Base-by-base conservation (phyloP, 1,140 invertebrate genomes). In the Sminthurinus signatus region DNA sequence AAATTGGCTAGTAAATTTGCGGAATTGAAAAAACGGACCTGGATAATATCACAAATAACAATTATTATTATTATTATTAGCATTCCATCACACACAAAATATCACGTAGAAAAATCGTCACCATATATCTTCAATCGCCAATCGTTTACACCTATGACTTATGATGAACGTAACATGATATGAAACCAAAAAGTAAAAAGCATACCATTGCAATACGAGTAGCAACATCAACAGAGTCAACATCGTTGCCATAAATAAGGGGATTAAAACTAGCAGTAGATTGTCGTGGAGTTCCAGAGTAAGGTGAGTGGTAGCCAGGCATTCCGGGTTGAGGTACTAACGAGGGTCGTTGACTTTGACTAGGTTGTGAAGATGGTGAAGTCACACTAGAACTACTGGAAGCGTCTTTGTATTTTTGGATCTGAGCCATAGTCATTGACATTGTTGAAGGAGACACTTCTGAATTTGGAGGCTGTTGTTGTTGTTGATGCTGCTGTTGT, bases 151-250 rank as follows among this genome's bases (percentile, higher is more conserved):
- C n/a, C n/a, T n/a, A n/a, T n/a, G n/a, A n/a, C n/a, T n/a, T n/a
- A n/a, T n/a, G n/a, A n/a, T n/a, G n/a, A n/a, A n/a, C n/a, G n/a
- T n/a, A n/a, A n/a, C n/a, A n/a, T n/a, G n/a, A n/a, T n/a, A n/a
- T n/a, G n/a, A n/a, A n/a, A n/a, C n/a, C n/a, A n/a, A n/a, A n/a
- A n/a, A n/a, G n/a, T n/a, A 36, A 15, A 27, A 50, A 23, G n/a
- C 60, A 28, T 75, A 93, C 95, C 95, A 99, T 98, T 27, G 96
- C 96, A 31, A 99, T 92, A 64, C 96, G 80, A 0, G 93, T 97
- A 2, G 96, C 96, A n/a, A 99, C 85, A 79, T 99, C 97, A 1
- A 99, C 94, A 0, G 93, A 96, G 77, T 98, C 95, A 1, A 97
- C 89, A 77, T 98, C 95, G 75, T 93, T 95, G 19, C 93, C 93